Evolutionary conservation across 2,888 invertebrate genomes (phyloP).

Genomic region (Anticlea derivata): DNA sequence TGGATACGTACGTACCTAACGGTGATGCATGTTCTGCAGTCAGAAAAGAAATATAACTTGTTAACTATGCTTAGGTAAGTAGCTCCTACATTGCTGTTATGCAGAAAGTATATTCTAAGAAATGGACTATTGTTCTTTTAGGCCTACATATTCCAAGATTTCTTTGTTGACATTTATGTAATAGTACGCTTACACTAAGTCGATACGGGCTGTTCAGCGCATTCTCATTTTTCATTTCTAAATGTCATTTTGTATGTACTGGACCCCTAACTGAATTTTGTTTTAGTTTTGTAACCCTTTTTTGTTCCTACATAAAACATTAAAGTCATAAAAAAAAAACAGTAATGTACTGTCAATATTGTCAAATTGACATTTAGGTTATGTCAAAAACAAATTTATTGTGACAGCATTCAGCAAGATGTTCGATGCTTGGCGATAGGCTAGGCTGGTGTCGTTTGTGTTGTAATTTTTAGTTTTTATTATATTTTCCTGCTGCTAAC

Average conservation of each 20-base stretch:
- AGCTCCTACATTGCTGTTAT: neutral
- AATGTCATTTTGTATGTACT: too few relatives aligned
- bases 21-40: conserved; percentile 9
- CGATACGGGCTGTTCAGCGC: neutral
- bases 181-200: conserved; percentile 8
- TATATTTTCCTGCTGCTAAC: neutral
- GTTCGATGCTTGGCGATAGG: conserved; percentile 6
- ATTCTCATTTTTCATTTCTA: too few relatives aligned
- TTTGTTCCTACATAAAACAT: too few relatives aligned
- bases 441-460: conserved; percentile 12
- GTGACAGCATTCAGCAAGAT: neutral
- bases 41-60: conserved; percentile 25
- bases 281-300: conserved; percentile 7
- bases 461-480: conserved; percentile 11
- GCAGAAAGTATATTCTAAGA: conserved; percentile 19
- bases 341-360: too few relatives aligned
- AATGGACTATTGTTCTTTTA: conserved; percentile 33
- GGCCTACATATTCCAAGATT: conserved; percentile 9
- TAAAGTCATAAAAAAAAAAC: too few relatives aligned
- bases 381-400: too few relatives aligned
- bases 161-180: conserved; percentile 15
- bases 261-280: conserved; percentile 1
- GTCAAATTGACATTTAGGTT: too few relatives aligned
- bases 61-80: neutral
- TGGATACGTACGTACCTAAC: neutral